These are phyloP conservation scores for Hypolimnas misippus DNA, from an alignment of 2,888 invertebrate genomes.

Conservation along the genomic window DNA sequence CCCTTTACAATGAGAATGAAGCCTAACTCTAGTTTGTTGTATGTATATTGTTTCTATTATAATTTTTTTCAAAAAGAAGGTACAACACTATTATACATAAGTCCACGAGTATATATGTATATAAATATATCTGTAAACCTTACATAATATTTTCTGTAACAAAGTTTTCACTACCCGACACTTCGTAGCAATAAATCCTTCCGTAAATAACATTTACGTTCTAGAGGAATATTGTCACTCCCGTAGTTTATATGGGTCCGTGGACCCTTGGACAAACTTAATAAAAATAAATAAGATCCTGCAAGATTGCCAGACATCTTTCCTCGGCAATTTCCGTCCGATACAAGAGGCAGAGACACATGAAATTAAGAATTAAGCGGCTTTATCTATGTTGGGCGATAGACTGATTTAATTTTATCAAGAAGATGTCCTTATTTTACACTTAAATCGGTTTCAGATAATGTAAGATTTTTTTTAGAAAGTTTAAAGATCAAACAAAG, in stretches of 20 bases:
- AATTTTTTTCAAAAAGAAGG: no score
- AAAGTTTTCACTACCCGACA: constrained; percentile 20
- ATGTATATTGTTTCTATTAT: no score
- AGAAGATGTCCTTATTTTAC: background rate
- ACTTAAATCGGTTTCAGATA: no score
- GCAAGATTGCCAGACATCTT: constrained; percentile 62
- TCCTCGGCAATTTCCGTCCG: constrained; percentile 74
- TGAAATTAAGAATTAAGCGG: constrained; percentile 75
- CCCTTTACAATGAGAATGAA: no score
- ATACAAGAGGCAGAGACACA: constrained; percentile 68
- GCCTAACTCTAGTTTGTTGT: no score
- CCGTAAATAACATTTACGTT: constrained; percentile 27
- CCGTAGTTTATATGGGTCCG: constrained; percentile 48
- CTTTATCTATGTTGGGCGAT: constrained; percentile 71
- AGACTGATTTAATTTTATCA: constrained; percentile 64
- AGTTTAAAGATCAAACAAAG: no score
- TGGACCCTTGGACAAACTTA: constrained; percentile 53
- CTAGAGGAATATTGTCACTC: constrained; percentile 35
- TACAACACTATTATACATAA: background rate
- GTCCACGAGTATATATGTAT: no score
- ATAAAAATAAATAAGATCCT: constrained; percentile 72
- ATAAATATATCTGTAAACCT: background rate
- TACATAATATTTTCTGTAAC: constrained; percentile 6
- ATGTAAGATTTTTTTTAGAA: no score
- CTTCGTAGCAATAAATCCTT: constrained; percentile 27